Base-by-base conservation (phyloP, 2,888 invertebrate genomes). In the Nudaria mundana region DNA sequence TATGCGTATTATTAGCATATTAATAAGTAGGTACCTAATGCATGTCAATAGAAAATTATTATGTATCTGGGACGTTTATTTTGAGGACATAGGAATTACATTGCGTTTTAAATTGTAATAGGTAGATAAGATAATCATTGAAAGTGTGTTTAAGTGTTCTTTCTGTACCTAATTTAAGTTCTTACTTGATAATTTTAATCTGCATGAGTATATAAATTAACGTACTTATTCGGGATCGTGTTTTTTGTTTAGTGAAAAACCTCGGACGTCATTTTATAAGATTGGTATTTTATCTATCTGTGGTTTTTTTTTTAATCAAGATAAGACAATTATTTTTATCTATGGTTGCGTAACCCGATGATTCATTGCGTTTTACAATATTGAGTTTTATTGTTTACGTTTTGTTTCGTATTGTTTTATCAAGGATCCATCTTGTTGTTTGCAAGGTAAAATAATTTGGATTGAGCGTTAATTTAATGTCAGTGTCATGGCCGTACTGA, bases 271-370 rank as follows among this genome's bases (percentile, higher is more conserved):
- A n/a, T n/a, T n/a, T n/a, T n/a, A n/a, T n/a, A n/a, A n/a, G n/a
- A n/a, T n/a, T n/a, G n/a, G n/a, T n/a, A n/a, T n/a, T n/a, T n/a
- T n/a, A n/a, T n/a, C n/a, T n/a, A n/a, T n/a, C n/a, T n/a, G n/a
- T n/a, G n/a, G n/a, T n/a, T n/a, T n/a, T n/a, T n/a, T n/a, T n/a
- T n/a, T n/a, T n/a, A n/a, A n/a, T n/a, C n/a, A n/a, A n/a, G n/a
- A n/a, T 3, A 5, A 33, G 33, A 11, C 14, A 32, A 24, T 10
- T 7, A 32, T 24, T 15, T 33, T 33, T 24, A 33, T 22, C 31
- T 7, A 3, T 3, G 24, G 11, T 56, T 57, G 44, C 36, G 44
- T 48, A 24, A 48, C 34, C n/a, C 4, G 30, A 33, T 56, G 37
- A 48, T 34, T 54, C 29, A 44, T 18, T n/a, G n/a, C n/a, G n/a